Evolutionary conservation across 2,113 vertebrate species (phyloP), one percentile per base, ranked within the genome.

Genomic region (Lamprotornis superbus): DNA sequence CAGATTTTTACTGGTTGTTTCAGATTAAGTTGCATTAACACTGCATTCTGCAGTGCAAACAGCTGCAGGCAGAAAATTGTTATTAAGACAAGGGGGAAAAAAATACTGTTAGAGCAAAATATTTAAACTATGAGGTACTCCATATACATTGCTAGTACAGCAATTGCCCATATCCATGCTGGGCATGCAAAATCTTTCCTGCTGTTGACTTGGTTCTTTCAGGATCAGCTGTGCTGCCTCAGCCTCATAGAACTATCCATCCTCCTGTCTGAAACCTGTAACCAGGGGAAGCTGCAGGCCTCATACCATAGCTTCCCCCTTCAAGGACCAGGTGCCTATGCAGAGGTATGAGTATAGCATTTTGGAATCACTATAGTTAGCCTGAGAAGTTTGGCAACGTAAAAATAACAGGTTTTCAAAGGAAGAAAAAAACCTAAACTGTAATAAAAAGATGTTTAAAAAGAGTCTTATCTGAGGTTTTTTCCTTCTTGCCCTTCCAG

Each of bases 1-100:
- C 35, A 70, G 16, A 85, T 50, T 90, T 94, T 77, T 68, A 61
- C 33, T 21, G 23, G 10, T 79, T 85, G 27, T 55, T 95, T 71
- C 50, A 73, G 67, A 85, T 59, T 39, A 89, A 85, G 22, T 39
- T 61, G 59, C 27, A 83, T 79, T 85, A 87, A 61, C 0, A 78
- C n/a, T 35, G 25, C 52, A 64, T 76, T 82, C 37, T 82, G 33
- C n/a, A 79, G 33, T 68, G 49, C 37, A 65, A 91, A 70, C 44
- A 65, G 37, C 49, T 71, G 46, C 30, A 89, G 35, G 44, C 15
- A 76, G 50, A 79, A 82, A 33, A 47, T 13, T 71, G 5, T 40
- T 49, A 57, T 65, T 73, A 74, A 70, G 81, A 70, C 33, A 57
- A 73, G 30, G n/a, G n/a, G 67, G 22, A 25, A 47, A 82, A 82